Evolutionary conservation across 2,797 vertebrate genomes (phyloP).

Genomic region (Sylvilagus floridanus): DNA sequence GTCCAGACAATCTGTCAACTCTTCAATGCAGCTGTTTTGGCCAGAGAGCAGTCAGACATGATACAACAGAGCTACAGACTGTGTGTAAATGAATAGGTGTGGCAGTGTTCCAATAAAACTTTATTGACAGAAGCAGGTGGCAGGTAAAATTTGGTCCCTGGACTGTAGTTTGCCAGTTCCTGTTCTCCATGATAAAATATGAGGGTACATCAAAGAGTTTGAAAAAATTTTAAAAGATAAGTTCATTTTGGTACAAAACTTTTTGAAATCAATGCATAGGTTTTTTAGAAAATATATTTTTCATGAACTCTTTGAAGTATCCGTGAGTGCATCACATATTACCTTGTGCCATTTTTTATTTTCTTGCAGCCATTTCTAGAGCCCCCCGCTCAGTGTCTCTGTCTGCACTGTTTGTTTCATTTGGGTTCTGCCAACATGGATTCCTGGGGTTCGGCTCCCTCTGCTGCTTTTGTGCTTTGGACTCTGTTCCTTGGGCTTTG

Average conservation of each 20-base stretch:
- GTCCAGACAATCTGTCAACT: not conserved
- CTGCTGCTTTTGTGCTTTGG: conserved; percentile 24
- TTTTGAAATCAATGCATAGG: too few relatives aligned
- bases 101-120: not conserved
- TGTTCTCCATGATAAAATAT: not conserved
- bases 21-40: not conserved
- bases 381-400: not conserved
- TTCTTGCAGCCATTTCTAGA: not conserved
- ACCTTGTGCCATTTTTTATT: not conserved
- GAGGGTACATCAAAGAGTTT: too few relatives aligned
- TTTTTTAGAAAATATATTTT: too few relatives aligned
- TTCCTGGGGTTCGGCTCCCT: not conserved
- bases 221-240: too few relatives aligned
- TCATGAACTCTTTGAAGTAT: too few relatives aligned
- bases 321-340: not conserved
- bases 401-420: not conserved
- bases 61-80: not conserved
- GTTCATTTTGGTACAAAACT: too few relatives aligned
- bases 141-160: not conserved
- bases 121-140: not conserved
- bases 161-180: not conserved
- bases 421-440: not conserved
- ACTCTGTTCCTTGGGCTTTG: not conserved
- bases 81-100: not conserved
- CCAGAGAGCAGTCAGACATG: not conserved